Base-by-base conservation (phyloP, 2,113 vertebrate species). In the Trichomycterus rosablanca region DNA sequence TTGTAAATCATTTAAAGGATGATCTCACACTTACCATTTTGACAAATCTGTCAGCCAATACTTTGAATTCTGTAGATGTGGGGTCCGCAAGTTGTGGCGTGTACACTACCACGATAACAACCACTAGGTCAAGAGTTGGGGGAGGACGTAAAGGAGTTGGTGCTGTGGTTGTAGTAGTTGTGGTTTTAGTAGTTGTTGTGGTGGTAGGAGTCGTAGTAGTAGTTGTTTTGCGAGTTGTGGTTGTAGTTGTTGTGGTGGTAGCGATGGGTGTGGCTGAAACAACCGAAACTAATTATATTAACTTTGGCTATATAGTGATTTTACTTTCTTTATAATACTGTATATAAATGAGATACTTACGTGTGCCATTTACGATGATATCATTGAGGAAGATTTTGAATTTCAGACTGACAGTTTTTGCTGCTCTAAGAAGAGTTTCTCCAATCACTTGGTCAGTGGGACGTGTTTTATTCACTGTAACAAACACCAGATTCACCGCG, bases 371-470 rank as follows among this genome's bases (percentile, higher is more conserved):
- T 1, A 72, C 45, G 11, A 14, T 42, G 24, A 67, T 67, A 7
- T 24, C 2, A 20, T 3, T 9, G 3, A 34, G 46, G 23, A 42
- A 62, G 59, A 72, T 67, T 24, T 42, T 18, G 48, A 72, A 72
- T 9, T 58, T 23, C 4, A 72, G 6, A 0, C 7, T 42, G 26
- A 32, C 58, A 43, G 24, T 63, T 6, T 15, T 45, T n/a, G 64
- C 59, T 16, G 64, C 70, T 54, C 39, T 37, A 18, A 72, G 42
- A 39, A 72, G 7, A 4, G 70, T 67, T 20, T 54, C 7, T 15
- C 26, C 40, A 16, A 72, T 67, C 42, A 3, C 2, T 35, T 10
- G 9, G 14, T 11, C 9, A 35, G 34, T 48, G 39, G 2, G 4
- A 48, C 46, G 0, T 48, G 11, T 11, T 35, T 48, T 67, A 57